Percentiles rank a stretch among this genome's conserved stretches.
Evolutionary conservation across 2,797 vertebrate genomes (phyloP).

Genomic region (Varecia variegata): DNA sequence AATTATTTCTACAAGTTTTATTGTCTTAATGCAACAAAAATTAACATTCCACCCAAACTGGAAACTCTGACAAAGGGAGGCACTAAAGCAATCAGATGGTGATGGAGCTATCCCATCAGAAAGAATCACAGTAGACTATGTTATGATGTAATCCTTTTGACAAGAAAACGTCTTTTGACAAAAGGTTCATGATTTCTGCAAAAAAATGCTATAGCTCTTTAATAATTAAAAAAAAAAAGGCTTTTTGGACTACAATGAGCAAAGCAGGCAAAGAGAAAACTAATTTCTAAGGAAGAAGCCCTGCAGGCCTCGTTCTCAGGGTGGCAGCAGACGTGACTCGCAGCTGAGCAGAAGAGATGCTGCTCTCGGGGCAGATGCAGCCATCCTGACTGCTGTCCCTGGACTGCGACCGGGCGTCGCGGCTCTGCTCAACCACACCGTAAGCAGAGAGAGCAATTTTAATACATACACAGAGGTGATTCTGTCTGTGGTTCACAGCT

Average conservation of each 20-base stretch:
- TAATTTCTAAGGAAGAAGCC: constrained; percentile 74
- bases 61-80: background rate
- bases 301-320: constrained; percentile 75
- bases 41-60: background rate
- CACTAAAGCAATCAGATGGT: background rate
- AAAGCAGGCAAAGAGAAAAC: constrained; percentile 77
- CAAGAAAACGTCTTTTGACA: constrained; percentile 38
- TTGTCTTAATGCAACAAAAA: background rate
- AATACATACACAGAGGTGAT: background rate
- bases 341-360: constrained; percentile 46
- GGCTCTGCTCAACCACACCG: constrained; percentile 1
- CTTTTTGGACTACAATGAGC: constrained; percentile 40
- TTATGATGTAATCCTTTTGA: background rate
- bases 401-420: constrained; percentile 44
- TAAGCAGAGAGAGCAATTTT: background rate
- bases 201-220: constrained; percentile 47
- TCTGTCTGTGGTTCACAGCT: background rate
- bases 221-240: constrained; percentile 12
- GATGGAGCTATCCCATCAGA: background rate
- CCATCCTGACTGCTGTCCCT: constrained; percentile 52
- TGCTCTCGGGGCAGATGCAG: constrained; percentile 65
- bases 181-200: constrained; percentile 57
- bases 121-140: background rate
- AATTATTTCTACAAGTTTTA: background rate
- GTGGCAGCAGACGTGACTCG: constrained; percentile 74